Evolutionary conservation across 1,140 invertebrate genomes (phyloP), one percentile per base, ranked within the genome.

Genomic region (Leucophenga varia): DNA sequence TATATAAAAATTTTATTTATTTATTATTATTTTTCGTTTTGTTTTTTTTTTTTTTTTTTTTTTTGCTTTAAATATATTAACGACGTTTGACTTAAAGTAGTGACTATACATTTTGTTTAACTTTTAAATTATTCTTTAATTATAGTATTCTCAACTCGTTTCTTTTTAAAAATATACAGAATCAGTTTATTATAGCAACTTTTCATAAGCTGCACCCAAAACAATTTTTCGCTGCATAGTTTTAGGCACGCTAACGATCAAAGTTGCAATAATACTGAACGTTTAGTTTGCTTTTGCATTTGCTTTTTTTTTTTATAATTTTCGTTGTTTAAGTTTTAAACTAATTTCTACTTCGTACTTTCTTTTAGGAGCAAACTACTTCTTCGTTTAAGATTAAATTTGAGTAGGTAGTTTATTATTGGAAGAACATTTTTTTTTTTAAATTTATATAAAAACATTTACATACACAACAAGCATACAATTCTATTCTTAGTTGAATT

Each of bases 21-120:
- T 5, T 8, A 49, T 63, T 68, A 44, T 63, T 46, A 38, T 50
- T 25, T 60, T 56, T 30, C 47, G 40, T 34, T 50, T 51, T 39
- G 21, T 36, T 22, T 18, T 37, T 18, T 16, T 41, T 36, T 45
- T 13, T 13, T 45, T 25, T 37, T 44, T 50, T 32, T 36, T 9
- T 35, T 36, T 37, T 37, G 16, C 16, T 46, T 37, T 13, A 18
- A 20, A 13, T 34, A 9, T 28, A 21, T 28, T 45, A 40, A 43
- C n/a, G 28, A 25, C 49, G 31, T 52, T 58, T 57, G 54, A 51
- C 70, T 72, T 72, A 72, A 72, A 72, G 60, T 72, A 72, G 70
- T 72, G 70, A 72, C 70, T 72, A 72, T 72, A 72, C 70, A 72
- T 72, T 72, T 73, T 59, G 57, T 70, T 67, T 61, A 61, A 55